These are phyloP conservation scores for Beris chalybata DNA, from an alignment of 2,888 invertebrate species.

Conservation along the genomic window DNA sequence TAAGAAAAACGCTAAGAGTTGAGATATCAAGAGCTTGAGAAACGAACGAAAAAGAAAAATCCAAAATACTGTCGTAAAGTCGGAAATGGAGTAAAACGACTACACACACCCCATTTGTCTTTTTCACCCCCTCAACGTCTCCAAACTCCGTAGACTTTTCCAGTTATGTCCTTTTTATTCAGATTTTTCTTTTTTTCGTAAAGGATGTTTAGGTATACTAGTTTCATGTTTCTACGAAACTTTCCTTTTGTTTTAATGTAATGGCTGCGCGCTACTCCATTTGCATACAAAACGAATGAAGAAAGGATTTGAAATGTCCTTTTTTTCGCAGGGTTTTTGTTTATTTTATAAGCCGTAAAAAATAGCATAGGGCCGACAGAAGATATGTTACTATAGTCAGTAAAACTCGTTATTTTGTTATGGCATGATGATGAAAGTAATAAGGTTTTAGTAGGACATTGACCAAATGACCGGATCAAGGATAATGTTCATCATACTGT, in stretches of 20 bases:
- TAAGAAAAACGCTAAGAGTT: neutral
- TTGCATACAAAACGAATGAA: slow-evolving; percentile 26
- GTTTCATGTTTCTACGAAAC: slow-evolving; percentile 21
- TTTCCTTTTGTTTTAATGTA: slow-evolving; percentile 14
- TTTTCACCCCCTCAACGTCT: too few relatives aligned
- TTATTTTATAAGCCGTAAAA: neutral
- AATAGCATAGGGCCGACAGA: too few relatives aligned
- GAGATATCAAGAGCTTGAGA: too few relatives aligned
- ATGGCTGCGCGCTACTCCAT: slow-evolving; percentile 7
- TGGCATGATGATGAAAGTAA: too few relatives aligned
- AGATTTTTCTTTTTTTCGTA: slow-evolving; percentile 9
- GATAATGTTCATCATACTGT: too few relatives aligned
- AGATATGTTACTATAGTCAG: too few relatives aligned
- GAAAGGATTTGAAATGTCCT: slow-evolving; percentile 24
- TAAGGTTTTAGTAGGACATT: too few relatives aligned
- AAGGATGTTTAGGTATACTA: slow-evolving; percentile 8
- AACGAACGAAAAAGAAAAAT: slow-evolving; percentile 8
- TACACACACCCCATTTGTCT: too few relatives aligned
- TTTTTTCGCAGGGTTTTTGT: neutral
- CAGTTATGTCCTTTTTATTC: slow-evolving; percentile 26
- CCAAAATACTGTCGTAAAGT: neutral
- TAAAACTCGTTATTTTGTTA: too few relatives aligned
- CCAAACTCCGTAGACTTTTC: too few relatives aligned
- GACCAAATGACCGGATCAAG: too few relatives aligned
- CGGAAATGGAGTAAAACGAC: too few relatives aligned